Conservation (phyloP, 2,113 vertebrate species). For the Neotoma lepida region DNA sequence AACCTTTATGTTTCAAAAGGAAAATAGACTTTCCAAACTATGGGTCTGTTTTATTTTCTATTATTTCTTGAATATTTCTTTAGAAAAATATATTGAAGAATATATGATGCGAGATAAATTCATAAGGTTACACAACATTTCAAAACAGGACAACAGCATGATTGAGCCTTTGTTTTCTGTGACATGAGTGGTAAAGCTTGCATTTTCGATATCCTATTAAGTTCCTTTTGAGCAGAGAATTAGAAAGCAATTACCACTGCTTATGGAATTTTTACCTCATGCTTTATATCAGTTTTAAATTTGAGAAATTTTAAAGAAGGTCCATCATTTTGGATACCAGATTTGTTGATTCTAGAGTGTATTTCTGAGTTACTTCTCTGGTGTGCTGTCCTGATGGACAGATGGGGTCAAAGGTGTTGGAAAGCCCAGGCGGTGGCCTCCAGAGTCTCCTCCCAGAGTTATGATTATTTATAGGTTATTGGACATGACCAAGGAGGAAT, state of each 20-base stretch:
- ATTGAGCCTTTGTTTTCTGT: background rate
- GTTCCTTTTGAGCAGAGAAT: background rate
- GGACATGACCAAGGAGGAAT: background rate
- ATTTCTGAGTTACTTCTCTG: background rate
- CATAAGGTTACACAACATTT: background rate
- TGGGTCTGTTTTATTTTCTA: background rate
- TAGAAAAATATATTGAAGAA: conserved; percentile 25
- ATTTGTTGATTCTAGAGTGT: background rate
- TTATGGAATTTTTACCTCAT: conserved; percentile 1
- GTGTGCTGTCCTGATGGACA: background rate
- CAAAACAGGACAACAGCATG: background rate
- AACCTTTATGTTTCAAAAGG: background rate
- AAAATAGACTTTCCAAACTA: background rate
- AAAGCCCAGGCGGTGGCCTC: background rate
- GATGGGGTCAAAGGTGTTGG: background rate
- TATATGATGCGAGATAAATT: background rate
- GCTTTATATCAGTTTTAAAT: conserved; percentile 12
- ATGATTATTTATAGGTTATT: background rate
- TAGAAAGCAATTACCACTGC: background rate
- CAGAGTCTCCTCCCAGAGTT: background rate
- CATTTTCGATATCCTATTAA: background rate
- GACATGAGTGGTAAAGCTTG: background rate
- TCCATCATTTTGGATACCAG: background rate
- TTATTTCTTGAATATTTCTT: conserved; percentile 23
- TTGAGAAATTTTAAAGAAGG: background rate